A percentile compares a stretch with the other conserved stretches of the same genome.
Evolutionary conservation across 35 echinoderm and acorn worm genomes (phyloP).

Genomic region (Ophioderma brevispina): DNA sequence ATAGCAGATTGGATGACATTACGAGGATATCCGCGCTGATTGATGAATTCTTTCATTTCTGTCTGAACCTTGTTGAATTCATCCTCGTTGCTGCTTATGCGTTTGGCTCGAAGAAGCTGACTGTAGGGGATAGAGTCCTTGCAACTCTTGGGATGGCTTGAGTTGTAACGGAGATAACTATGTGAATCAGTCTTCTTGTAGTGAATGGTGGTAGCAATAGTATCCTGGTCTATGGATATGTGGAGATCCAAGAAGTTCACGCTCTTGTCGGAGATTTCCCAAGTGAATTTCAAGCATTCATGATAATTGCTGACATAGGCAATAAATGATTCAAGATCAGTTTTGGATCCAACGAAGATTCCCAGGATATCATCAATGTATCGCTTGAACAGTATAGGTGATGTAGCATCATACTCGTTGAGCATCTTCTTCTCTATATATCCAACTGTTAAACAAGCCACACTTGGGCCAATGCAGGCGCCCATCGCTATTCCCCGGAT

Average conservation of each 20-base stretch:
- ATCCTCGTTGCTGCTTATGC: not conserved
- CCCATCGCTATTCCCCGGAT: not conserved
- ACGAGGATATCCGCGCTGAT: not conserved
- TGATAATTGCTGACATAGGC: not conserved
- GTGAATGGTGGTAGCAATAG: not conserved
- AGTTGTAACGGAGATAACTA: not conserved
- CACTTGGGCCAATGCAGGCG: not conserved
- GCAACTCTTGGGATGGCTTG: not conserved
- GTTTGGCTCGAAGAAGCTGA: not conserved
- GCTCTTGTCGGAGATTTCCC: not conserved
- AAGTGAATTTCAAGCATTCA: not conserved
- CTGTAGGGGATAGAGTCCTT: not conserved
- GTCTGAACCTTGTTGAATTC: not conserved
- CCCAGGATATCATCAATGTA: not conserved
- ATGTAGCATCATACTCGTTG: not conserved
- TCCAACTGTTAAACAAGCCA: not conserved
- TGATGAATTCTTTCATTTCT: not conserved
- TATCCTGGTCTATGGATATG: not conserved
- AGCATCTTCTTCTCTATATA: not conserved
- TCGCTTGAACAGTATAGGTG: not conserved
- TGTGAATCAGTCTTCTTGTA: not conserved
- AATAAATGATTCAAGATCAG: not conserved
- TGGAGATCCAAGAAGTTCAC: not conserved
- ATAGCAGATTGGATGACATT: not conserved
- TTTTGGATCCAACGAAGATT: not conserved